Conservation (phyloP, 1,140 invertebrate genomes). For the Lepidurus packardi region DNA sequence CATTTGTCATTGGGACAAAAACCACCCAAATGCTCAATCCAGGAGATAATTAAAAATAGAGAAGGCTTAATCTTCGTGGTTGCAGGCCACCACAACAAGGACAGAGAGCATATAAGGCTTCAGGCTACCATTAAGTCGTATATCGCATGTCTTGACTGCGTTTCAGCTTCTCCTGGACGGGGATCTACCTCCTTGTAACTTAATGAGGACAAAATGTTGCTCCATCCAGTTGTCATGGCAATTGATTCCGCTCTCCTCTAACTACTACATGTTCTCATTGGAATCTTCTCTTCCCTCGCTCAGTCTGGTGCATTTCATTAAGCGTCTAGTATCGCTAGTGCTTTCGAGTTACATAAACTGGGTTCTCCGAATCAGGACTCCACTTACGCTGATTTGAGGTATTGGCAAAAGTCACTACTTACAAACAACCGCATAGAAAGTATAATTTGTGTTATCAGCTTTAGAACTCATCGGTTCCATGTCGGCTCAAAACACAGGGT, state of each 20-base stretch:
- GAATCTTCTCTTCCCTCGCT: background rate
- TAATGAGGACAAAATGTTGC: constrained; percentile 15
- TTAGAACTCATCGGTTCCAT: background rate
- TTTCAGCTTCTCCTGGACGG: background rate
- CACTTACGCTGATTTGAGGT: too few species aligned
- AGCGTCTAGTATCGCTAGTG: background rate
- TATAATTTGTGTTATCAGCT: too few species aligned
- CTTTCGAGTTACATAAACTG: background rate
- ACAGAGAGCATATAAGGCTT: background rate
- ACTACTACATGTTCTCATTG: background rate
- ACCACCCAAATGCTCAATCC: too few species aligned
- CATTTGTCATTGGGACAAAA: too few species aligned
- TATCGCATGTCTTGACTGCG: constrained; percentile 8
- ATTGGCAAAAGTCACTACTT: too few species aligned
- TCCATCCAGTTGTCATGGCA: background rate
- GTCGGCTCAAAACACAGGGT: background rate
- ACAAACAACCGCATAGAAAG: too few species aligned
- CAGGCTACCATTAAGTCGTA: constrained; percentile 4
- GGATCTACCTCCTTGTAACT: background rate
- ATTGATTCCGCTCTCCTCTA: background rate
- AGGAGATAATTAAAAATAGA: background rate
- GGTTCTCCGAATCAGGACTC: too few species aligned
- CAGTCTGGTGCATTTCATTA: background rate
- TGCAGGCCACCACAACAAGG: background rate
- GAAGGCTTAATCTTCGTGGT: background rate